These are phyloP conservation scores for Nomada flava DNA, from an alignment of 2,888 invertebrate species.

Conservation along the genomic window DNA sequence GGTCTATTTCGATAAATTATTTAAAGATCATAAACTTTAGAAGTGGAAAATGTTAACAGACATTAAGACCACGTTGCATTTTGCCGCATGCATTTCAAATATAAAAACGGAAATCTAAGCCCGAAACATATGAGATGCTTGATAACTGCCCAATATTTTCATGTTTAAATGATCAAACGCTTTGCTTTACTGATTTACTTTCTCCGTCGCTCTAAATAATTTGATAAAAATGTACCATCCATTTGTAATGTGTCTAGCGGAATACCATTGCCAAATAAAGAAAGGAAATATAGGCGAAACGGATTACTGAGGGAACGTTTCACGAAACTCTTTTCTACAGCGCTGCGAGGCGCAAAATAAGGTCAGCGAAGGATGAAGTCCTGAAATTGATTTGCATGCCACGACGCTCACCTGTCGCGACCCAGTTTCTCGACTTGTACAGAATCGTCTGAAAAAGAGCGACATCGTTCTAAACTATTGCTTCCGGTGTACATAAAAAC, in stretches of 20 bases:
- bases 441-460: constrained; percentile 30
- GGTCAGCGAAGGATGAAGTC: constrained; percentile 48
- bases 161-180: too few relatives aligned
- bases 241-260: neutral
- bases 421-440: constrained; percentile 44
- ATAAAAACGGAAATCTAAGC: too few relatives aligned
- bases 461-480: constrained; percentile 19
- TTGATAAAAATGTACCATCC: neutral
- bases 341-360: constrained; percentile 18
- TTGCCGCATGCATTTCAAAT: too few relatives aligned
- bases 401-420: constrained; percentile 53
- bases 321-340: constrained; percentile 10
- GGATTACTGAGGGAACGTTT: neutral
- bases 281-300: neutral
- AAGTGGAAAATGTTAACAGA: neutral
- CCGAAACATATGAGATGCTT: too few relatives aligned
- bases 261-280: neutral
- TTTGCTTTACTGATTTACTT: too few relatives aligned
- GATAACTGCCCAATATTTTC: too few relatives aligned
- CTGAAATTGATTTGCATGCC: constrained; percentile 60
- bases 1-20: neutral
- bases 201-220: neutral
- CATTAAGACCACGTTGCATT: neutral
- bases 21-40: neutral
- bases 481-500: constrained; percentile 13